Conservation (phyloP, 2,797 vertebrate species). For the Channa striata region DNA sequence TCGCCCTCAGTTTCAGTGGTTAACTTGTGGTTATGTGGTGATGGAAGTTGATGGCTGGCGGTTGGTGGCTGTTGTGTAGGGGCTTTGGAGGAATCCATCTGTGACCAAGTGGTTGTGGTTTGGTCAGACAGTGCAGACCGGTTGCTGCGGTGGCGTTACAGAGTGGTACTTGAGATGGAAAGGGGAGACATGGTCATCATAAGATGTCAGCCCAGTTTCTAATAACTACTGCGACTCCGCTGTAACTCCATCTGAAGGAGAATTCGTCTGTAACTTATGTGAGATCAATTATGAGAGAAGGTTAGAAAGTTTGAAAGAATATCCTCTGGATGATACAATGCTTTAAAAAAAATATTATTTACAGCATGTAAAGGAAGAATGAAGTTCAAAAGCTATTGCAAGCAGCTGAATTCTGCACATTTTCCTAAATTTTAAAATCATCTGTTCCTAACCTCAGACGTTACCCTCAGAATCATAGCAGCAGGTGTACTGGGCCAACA, state of each 20-base stretch:
- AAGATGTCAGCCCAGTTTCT: slow-evolving; percentile 9
- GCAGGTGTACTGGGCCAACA: too few species aligned
- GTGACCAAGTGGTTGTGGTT: slow-evolving; percentile 71
- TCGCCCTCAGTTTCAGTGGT: slow-evolving; percentile 53
- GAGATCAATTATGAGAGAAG: neutral
- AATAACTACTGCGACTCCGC: neutral
- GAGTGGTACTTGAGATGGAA: slow-evolving; percentile 40
- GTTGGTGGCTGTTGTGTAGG: slow-evolving; percentile 64
- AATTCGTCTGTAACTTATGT: neutral
- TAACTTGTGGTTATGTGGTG: slow-evolving; percentile 73
- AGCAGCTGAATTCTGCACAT: neutral
- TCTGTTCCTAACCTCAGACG: too few species aligned
- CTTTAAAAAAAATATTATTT: neutral
- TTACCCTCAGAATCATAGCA: neutral
- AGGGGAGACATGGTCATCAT: slow-evolving; percentile 20
- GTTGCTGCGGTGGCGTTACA: slow-evolving; percentile 43
- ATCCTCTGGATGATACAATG: neutral
- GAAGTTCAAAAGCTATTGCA: neutral
- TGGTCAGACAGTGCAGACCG: slow-evolving; percentile 59
- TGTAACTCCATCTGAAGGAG: neutral
- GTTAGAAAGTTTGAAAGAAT: neutral
- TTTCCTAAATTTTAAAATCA: neutral
- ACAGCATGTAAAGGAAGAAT: neutral
- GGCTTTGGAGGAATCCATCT: slow-evolving; percentile 74
- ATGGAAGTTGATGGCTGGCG: slow-evolving; percentile 68